Evolutionary conservation across 2,888 invertebrate species (phyloP).

Genomic region (Archips crataeganus): DNA sequence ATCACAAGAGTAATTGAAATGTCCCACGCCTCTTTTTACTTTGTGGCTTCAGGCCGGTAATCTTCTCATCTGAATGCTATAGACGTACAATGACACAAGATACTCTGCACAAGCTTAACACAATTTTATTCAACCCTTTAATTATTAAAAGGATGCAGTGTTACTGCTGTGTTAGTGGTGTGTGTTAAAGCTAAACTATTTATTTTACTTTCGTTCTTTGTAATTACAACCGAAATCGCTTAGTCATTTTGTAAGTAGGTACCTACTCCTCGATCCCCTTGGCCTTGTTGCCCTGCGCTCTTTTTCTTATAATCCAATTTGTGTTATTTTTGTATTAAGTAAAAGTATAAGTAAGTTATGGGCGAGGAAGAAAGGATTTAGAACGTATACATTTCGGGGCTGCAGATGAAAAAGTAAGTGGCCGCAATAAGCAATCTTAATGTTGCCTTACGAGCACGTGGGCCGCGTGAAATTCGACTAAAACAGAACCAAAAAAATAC

Average conservation of each 20-base stretch:
- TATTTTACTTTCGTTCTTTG: too few relatives aligned
- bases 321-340: too few relatives aligned
- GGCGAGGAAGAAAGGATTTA: too few relatives aligned
- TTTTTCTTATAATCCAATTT: too few relatives aligned
- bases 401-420: neutral
- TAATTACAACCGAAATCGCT: too few relatives aligned
- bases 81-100: conserved; percentile 17
- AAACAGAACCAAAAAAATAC: neutral
- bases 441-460: neutral
- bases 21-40: conserved; percentile 50
- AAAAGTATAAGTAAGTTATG: too few relatives aligned
- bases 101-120: neutral
- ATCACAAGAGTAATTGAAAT: conserved; percentile 53
- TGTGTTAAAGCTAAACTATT: too few relatives aligned
- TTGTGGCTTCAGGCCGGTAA: conserved; percentile 41
- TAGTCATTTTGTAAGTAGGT: too few relatives aligned
- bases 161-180: too few relatives aligned
- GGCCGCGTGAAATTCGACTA: neutral
- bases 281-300: too few relatives aligned
- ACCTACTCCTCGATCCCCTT: too few relatives aligned
- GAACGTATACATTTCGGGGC: neutral
- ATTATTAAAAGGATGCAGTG: too few relatives aligned
- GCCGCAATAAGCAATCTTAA: neutral
- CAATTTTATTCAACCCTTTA: neutral
- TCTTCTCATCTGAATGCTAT: conserved; percentile 21